phyloP scores from a whole-genome alignment of 2,888 invertebrate genomes.

The Chydorus sphaericus region DNA sequence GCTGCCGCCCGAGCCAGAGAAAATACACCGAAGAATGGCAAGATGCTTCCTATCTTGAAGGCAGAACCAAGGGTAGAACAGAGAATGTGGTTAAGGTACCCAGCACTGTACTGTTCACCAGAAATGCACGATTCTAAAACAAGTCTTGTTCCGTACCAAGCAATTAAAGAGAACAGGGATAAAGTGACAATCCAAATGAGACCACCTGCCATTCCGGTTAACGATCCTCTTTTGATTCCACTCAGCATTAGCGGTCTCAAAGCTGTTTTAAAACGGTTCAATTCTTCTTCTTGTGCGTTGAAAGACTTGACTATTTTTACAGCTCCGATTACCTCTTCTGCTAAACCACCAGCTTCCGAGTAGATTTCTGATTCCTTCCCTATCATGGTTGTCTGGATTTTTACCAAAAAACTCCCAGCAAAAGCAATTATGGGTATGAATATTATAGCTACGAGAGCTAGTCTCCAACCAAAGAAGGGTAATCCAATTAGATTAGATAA shows the following conservation, averaged over 20 bases:
- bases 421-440: slow-evolving; percentile 34
- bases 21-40: slow-evolving; percentile 59
- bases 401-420: slow-evolving; percentile 13
- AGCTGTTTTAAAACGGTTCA: slow-evolving; percentile 45
- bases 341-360: slow-evolving; percentile 56
- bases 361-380: slow-evolving; percentile 35
- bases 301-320: slow-evolving; percentile 64
- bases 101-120: slow-evolving; percentile 13
- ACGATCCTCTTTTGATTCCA: slow-evolving; percentile 52
- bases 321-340: slow-evolving; percentile 59
- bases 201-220: slow-evolving; percentile 54
- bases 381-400: slow-evolving; percentile 20
- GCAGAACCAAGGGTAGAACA: slow-evolving; percentile 64
- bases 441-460: slow-evolving; percentile 38
- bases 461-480: slow-evolving; percentile 32
- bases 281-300: slow-evolving; percentile 55
- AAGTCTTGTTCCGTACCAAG: slow-evolving; percentile 59
- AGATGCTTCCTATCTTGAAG: slow-evolving; percentile 57
- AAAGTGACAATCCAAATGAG: slow-evolving; percentile 61
- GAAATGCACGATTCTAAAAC: slow-evolving; percentile 19
- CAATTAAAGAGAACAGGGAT: slow-evolving; percentile 57
- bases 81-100: slow-evolving; percentile 35
- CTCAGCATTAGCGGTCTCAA: slow-evolving; percentile 44
- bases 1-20: slow-evolving; percentile 55
- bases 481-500: slow-evolving; percentile 27